These are phyloP conservation scores for Dysdera silvatica DNA, from an alignment of 1,140 invertebrate genomes.

Conservation along the genomic window DNA sequence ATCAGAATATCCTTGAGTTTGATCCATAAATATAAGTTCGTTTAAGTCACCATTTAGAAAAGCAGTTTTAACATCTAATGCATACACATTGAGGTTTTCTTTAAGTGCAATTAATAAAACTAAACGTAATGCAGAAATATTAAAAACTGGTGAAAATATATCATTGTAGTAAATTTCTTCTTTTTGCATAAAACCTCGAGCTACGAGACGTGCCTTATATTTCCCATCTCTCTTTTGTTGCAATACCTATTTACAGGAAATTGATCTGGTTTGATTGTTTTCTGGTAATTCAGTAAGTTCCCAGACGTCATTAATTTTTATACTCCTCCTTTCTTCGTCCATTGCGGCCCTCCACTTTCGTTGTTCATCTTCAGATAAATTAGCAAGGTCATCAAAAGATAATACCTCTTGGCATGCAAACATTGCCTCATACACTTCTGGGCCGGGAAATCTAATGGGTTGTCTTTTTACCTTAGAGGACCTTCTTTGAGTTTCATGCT, in stretches of 20 bases:
- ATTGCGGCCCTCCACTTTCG: constrained; percentile 12
- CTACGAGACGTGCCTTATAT: constrained; percentile 46
- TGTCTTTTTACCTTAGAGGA: too few species aligned
- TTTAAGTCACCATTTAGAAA: constrained; percentile 44
- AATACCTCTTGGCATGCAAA: neutral
- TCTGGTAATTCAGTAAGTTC: neutral
- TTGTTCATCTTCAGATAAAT: neutral
- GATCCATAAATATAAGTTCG: constrained; percentile 43
- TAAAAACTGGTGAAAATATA: constrained; percentile 36
- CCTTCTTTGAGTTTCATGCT: too few species aligned
- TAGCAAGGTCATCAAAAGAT: neutral
- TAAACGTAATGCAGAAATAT: constrained; percentile 36
- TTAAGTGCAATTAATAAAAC: constrained; percentile 40
- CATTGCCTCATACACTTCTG: too few species aligned
- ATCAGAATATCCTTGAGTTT: constrained; percentile 35
- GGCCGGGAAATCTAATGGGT: too few species aligned
- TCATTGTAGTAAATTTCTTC: constrained; percentile 36
- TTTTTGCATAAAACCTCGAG: constrained; percentile 35
- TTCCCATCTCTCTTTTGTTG: neutral
- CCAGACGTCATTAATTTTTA: constrained; percentile 26
- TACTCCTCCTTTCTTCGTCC: constrained; percentile 16
- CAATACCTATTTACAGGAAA: constrained; percentile 19
- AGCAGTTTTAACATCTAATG: constrained; percentile 45
- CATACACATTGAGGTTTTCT: constrained; percentile 36
- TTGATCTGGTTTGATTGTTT: neutral